Evolutionary conservation across 2,113 vertebrate genomes (phyloP).

Genomic region (Upupa epops): DNA sequence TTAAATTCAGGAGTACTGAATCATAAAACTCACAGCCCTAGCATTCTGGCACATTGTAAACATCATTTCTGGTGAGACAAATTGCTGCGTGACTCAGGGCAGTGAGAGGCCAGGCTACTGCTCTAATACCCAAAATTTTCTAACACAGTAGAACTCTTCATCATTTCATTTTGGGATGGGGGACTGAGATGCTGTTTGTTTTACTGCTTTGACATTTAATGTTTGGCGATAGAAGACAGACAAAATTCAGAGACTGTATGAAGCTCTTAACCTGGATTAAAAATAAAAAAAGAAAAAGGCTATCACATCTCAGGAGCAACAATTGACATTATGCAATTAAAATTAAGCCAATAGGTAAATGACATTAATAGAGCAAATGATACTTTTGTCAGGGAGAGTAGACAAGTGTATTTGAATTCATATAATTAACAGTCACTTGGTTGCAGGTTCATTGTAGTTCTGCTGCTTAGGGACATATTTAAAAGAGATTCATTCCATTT

Average conservation of each 20-base stretch:
- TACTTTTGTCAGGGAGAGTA: background rate
- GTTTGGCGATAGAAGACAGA: background rate
- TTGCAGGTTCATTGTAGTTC: background rate
- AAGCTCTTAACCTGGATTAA: background rate
- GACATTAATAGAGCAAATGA: background rate
- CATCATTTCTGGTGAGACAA: background rate
- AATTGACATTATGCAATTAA: background rate
- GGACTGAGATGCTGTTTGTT: background rate
- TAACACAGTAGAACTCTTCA: background rate
- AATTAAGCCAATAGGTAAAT: background rate
- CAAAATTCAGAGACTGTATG: background rate
- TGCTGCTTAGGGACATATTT: background rate
- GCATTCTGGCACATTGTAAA: background rate
- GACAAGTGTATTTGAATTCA: background rate
- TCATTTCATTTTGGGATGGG: background rate
- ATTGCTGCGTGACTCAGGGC: background rate
- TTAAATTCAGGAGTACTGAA: background rate
- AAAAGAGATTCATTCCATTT: background rate
- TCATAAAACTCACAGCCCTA: background rate
- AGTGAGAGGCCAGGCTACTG: background rate
- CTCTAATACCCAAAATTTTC: background rate
- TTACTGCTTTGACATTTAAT: background rate
- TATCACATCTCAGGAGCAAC: background rate
- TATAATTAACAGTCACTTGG: background rate
- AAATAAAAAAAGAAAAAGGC: background rate